Percentiles rank a stretch among this genome's conserved stretches.
Evolutionary conservation across 2,888 invertebrate genomes (phyloP).

Genomic region (Caenorhabditis sulstoni): DNA sequence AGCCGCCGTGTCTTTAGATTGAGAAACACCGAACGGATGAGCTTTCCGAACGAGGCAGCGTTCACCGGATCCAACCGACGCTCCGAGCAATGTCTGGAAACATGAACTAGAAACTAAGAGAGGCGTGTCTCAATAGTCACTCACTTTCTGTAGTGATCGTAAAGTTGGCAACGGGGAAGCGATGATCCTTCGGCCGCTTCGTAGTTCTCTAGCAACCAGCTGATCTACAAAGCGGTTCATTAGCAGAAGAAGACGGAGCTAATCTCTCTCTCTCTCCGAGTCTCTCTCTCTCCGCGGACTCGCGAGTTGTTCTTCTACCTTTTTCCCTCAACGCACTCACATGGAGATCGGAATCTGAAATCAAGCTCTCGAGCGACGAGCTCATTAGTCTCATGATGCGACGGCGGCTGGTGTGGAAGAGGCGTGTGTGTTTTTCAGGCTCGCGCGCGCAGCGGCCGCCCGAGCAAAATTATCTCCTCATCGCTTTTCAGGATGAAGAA

Average conservation of each 20-base stretch:
- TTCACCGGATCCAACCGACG: constrained; percentile 98
- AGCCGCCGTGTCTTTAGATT: constrained; percentile 94
- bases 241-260: background rate
- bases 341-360: constrained; percentile 52
- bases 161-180: constrained; percentile 93
- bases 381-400: constrained; percentile 22
- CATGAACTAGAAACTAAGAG: background rate
- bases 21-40: constrained; percentile 97
- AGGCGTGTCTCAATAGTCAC: background rate
- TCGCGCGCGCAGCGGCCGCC: constrained; percentile 1
- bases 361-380: constrained; percentile 39
- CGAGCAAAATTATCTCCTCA: constrained; percentile 25
- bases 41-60: constrained; percentile 98
- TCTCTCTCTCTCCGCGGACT: background rate
- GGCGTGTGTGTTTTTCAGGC: background rate
- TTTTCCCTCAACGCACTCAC: constrained; percentile 18
- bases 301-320: background rate
- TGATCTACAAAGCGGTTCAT: constrained; percentile 83
- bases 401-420: background rate
- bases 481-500: constrained; percentile 31
- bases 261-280: background rate
- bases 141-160: constrained; percentile 90
- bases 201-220: constrained; percentile 97
- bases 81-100: constrained; percentile 86
- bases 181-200: constrained; percentile 97